Evolutionary conservation across 1,140 invertebrate species (phyloP), one percentile per base, ranked within the genome.

Genomic region (Drosophila ohnishii): DNA sequence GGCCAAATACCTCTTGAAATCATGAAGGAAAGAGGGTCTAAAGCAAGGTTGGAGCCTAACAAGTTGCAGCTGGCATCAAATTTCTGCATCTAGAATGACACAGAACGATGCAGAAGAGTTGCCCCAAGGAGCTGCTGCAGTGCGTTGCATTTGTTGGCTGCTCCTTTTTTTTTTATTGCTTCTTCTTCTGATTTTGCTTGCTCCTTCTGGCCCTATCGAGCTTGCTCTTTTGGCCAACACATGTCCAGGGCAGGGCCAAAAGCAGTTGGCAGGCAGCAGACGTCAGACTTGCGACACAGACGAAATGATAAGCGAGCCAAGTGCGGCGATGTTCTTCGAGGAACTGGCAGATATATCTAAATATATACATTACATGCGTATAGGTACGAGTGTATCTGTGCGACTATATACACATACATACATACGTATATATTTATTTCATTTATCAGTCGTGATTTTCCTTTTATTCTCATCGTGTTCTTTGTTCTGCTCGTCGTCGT

Each of bases 391-490:
- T 39, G 35, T 55, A 50, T 35, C 32, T 65, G 39, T 48, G 22
- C 25, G 32, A 16, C 35, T 51, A 42, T 39, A 57, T 57, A 56
- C 30, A 35, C 11, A 14, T 13, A 25, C 8, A 35, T 30, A 25
- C 8, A 35, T 30, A 39, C 34, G 16, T 53, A 59, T 60, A 35
- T 60, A 78, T 80, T 47, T 76, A 75, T 45, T 84, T 80, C 58
- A 79, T 86, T 69, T 82, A 87, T 79, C 83, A 79, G 83, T 83
- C 83, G 83, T 86, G 82, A 86, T 86, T 87, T 59, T 71, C 30
- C 66, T 25, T 59, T 72, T 71, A 71, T 72, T 86, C 82, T 74
- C 67, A 47, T 44, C 62, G 70, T 66, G 60, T 74, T 73, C 72
- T 84, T 72, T 78, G 80, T 75, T 72, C 62, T 69, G 69, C 47